phyloP scores from a whole-genome alignment of 2,797 vertebrate genomes.

The Propithecus deckenii region DNA sequence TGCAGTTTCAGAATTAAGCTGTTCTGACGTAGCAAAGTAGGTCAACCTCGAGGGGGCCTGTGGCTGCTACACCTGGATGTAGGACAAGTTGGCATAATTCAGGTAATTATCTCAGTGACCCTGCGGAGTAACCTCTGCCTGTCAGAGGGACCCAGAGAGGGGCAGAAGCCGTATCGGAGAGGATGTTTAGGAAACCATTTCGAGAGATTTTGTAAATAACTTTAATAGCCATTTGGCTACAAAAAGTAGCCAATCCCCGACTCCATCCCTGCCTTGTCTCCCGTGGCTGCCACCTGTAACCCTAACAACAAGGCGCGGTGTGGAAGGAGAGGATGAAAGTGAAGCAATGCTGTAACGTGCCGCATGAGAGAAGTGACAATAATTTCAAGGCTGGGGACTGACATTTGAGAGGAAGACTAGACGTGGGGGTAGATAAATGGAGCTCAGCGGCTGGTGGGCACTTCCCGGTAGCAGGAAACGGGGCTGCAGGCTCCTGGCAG shows the following conservation, averaged over 20 bases:
- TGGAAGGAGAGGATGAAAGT: neutral
- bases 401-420: neutral
- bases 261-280: fast-evolving
- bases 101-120: neutral
- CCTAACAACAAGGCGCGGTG: no score
- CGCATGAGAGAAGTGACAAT: neutral
- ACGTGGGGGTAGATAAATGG: no score
- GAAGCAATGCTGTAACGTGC: fast-evolving
- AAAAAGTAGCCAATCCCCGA: no score
- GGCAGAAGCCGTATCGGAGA: neutral
- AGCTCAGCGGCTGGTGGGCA: fast-evolving
- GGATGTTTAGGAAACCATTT: neutral
- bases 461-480: fast-evolving
- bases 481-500: neutral
- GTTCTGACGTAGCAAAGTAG: neutral
- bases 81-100: neutral
- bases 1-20: neutral
- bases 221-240: neutral
- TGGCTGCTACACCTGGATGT: neutral
- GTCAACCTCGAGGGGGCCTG: neutral
- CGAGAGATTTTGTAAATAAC: neutral
- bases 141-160: neutral
- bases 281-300: fast-evolving
- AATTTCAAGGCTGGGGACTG: neutral
- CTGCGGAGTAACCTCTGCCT: neutral